Evolutionary conservation across 2,113 vertebrate genomes (phyloP).

Genomic region (Pangasianodon hypophthalmus): DNA sequence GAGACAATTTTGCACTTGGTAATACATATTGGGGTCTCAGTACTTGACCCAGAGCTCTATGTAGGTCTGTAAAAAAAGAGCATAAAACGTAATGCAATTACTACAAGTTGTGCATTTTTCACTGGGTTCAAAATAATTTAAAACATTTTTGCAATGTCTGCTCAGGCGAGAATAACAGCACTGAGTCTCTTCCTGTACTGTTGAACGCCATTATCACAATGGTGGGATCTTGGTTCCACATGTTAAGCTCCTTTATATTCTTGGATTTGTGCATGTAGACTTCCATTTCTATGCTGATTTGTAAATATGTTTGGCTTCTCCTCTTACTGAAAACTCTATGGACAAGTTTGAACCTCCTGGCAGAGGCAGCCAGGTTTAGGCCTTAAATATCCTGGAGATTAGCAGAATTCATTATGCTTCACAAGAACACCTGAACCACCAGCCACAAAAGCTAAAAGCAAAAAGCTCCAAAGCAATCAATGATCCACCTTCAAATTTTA

Average conservation of each 20-base stretch:
- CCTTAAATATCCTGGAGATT: background rate
- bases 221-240: background rate
- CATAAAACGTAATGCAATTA: background rate
- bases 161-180: background rate
- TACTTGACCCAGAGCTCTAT: background rate
- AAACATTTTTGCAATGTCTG: background rate
- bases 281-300: background rate
- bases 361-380: background rate
- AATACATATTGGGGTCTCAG: slow-evolving; percentile 1
- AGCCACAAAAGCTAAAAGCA: background rate
- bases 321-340: background rate
- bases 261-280: background rate
- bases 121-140: background rate
- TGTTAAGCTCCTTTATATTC: background rate
- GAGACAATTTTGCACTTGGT: background rate
- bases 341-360: background rate
- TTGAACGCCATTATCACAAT: no score
- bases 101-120: background rate
- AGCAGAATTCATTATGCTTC: background rate
- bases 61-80: background rate
- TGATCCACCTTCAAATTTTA: background rate
- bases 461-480: background rate
- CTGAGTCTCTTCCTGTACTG: background rate
- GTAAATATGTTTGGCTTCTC: background rate
- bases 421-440: background rate